These are phyloP conservation scores for Drosophila mimica DNA, from an alignment of 2,888 invertebrate genomes.

Conservation along the genomic window DNA sequence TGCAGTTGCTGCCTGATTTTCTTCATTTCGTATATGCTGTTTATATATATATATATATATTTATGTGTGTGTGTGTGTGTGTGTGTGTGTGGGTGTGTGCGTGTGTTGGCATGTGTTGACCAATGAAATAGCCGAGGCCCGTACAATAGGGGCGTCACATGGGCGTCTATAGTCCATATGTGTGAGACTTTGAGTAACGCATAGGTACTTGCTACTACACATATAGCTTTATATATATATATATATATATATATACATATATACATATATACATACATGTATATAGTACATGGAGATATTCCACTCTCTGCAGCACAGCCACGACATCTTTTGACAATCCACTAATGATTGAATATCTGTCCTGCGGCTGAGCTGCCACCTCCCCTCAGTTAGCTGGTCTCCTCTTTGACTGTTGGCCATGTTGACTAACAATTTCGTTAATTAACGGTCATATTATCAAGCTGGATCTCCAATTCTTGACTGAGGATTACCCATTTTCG, in stretches of 20 bases:
- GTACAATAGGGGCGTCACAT: constrained; percentile 68
- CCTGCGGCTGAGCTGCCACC: background rate
- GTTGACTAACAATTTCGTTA: constrained; percentile 19
- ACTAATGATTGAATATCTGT: constrained; percentile 45
- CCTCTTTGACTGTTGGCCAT: constrained; percentile 11
- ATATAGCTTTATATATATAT: constrained; percentile 6
- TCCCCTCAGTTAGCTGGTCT: background rate
- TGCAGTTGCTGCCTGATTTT: constrained; percentile 40
- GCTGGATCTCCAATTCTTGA: constrained; percentile 1
- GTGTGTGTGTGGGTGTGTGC: constrained; percentile 4
- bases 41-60: background rate
- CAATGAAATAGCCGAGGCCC: constrained; percentile 66
- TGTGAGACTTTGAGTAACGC: constrained; percentile 28
- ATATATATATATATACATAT: background rate
- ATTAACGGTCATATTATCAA: constrained; percentile 28
- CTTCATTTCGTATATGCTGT: constrained; percentile 12
- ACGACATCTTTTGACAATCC: constrained; percentile 24
- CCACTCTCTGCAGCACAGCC: background rate
- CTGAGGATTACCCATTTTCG: background rate
- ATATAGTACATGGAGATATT: background rate
- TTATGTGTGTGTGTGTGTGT: background rate
- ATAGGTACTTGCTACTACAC: constrained; percentile 9
- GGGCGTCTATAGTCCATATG: constrained; percentile 33
- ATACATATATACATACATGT: background rate
- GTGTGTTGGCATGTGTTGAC: constrained; percentile 46